phyloP scores from a whole-genome alignment of 2,797 vertebrate genomes.

The Poliocrania exsul region DNA sequence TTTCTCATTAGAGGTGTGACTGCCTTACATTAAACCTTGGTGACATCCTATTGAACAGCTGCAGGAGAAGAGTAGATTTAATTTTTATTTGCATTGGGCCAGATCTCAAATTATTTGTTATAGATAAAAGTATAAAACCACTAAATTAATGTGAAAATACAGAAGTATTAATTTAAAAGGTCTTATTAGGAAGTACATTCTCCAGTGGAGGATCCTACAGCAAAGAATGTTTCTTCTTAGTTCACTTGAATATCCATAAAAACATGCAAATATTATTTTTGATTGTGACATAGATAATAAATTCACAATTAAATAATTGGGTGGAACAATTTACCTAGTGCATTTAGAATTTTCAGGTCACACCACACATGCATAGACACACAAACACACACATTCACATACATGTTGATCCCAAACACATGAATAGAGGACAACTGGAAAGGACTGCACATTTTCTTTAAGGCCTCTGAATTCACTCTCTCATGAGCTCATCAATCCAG shows the following conservation, averaged over 20 bases:
- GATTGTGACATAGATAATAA: background rate
- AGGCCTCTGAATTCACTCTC: background rate
- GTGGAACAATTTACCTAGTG: background rate
- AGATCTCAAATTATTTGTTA: background rate
- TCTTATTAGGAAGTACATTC: background rate
- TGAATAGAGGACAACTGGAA: background rate
- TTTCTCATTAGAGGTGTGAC: background rate
- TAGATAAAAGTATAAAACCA: background rate
- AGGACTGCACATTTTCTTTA: background rate
- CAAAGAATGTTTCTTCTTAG: background rate
- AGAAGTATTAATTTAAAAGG: background rate
- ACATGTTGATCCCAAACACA: fast-evolving
- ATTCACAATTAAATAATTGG: background rate
- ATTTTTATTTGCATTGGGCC: background rate
- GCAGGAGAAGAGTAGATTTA: background rate
- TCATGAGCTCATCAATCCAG: background rate
- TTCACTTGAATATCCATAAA: background rate
- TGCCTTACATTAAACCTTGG: background rate
- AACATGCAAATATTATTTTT: background rate
- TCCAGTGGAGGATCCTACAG: background rate
- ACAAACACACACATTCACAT: fast-evolving
- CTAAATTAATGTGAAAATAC: background rate
- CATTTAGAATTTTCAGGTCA: background rate
- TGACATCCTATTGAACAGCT: background rate
- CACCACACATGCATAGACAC: background rate